Evolutionary conservation across 2,888 invertebrate species (phyloP).

Genomic region (Molorchus minor): DNA sequence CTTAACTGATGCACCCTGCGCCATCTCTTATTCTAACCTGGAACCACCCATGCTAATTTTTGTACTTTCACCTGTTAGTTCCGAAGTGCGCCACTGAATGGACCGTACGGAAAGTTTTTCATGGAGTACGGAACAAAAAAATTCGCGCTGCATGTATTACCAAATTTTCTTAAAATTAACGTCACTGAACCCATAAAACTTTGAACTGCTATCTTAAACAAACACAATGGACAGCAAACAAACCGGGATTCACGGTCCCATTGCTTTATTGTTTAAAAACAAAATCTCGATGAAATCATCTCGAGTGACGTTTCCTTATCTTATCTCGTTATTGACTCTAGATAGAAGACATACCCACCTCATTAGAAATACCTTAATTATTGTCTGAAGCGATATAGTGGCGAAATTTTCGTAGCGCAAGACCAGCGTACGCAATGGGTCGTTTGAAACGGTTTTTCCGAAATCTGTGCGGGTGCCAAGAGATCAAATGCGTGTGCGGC

Average conservation of each 20-base stretch:
- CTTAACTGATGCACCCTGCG: too few species aligned
- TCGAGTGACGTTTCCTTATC: constrained; percentile 1
- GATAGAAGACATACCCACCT: background rate
- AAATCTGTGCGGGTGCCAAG: constrained; percentile 43
- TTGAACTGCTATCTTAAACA: too few species aligned
- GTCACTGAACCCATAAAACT: too few species aligned
- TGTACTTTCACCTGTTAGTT: too few species aligned
- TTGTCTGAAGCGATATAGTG: background rate
- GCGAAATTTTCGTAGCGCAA: constrained; percentile 6
- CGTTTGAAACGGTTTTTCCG: constrained; percentile 48
- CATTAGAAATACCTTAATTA: background rate
- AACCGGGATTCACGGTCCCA: background rate
- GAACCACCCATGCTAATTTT: too few species aligned
- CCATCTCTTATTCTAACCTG: too few species aligned
- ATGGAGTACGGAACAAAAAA: too few species aligned
- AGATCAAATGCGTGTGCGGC: constrained; percentile 29
- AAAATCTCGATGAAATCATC: background rate
- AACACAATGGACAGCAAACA: too few species aligned
- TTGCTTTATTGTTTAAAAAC: background rate
- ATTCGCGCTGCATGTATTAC: too few species aligned
- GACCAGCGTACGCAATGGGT: constrained; percentile 40
- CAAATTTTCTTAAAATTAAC: too few species aligned
- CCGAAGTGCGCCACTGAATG: too few species aligned
- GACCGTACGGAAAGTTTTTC: too few species aligned
- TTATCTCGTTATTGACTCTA: background rate